Evolutionary conservation across 2,797 vertebrate genomes (phyloP).

Genomic region (Heteromormyrus szaboi): DNA sequence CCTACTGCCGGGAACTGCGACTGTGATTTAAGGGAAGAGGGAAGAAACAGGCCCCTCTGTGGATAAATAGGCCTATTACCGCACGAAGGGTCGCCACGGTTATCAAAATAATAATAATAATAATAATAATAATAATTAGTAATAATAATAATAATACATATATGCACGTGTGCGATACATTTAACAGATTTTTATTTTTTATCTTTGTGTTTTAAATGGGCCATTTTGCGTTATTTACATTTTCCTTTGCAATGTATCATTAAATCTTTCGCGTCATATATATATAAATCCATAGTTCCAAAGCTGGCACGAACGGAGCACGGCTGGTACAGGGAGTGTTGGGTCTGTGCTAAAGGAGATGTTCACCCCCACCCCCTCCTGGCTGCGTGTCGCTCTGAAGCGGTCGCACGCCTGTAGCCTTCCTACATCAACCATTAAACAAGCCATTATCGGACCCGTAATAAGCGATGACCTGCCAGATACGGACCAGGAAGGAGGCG

Average conservation of each 20-base stretch:
- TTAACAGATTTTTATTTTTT: background rate
- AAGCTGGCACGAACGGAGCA: background rate
- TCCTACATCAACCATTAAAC: slow-evolving; percentile 44
- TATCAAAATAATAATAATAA: background rate
- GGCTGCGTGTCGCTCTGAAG: background rate
- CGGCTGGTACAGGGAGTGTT: background rate
- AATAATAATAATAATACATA: background rate
- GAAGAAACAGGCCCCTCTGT: background rate
- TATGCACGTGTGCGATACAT: background rate
- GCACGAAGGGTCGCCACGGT: background rate
- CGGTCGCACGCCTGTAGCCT: background rate
- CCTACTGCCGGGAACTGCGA: background rate
- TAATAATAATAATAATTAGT: background rate
- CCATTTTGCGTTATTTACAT: background rate
- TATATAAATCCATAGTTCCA: background rate
- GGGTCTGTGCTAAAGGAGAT: background rate
- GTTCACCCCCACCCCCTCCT: background rate
- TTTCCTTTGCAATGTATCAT: background rate
- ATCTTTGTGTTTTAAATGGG: background rate
- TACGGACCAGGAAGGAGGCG: slow-evolving; percentile 35
- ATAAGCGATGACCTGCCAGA: slow-evolving; percentile 56
- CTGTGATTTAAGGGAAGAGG: background rate
- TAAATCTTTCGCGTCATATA: background rate
- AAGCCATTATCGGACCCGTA: slow-evolving; percentile 54
- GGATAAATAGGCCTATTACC: background rate